Evolutionary conservation across 2,113 vertebrate genomes (phyloP).

Genomic region (Herpailurus yagouaroundi): DNA sequence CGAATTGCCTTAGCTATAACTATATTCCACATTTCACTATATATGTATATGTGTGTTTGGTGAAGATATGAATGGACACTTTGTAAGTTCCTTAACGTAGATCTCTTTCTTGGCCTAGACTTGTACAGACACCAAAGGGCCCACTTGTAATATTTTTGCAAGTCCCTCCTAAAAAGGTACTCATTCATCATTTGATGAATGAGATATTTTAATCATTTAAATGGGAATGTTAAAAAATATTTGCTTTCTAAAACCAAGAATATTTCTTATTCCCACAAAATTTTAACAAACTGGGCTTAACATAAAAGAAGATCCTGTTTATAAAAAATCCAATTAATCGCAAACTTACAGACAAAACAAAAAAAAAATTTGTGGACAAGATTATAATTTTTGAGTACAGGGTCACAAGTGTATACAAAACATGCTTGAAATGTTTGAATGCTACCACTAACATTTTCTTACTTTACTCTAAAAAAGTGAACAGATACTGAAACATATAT

Average conservation of each 20-base stretch:
- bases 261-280: slow-evolving; percentile 29
- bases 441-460: not conserved
- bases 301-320: not conserved
- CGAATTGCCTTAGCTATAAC: not conserved
- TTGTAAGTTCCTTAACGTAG: not conserved
- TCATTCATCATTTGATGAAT: not conserved
- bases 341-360: not conserved
- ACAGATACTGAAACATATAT: not conserved
- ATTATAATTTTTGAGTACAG: not conserved
- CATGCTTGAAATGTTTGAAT: not conserved
- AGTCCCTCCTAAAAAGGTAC: slow-evolving; percentile 1
- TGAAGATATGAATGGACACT: not conserved
- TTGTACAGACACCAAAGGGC: slow-evolving; percentile 19
- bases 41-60: not conserved
- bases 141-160: slow-evolving; percentile 21
- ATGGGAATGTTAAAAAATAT: not conserved
- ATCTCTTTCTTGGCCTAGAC: not conserved
- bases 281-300: not conserved
- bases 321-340: not conserved
- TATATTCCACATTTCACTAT: not conserved
- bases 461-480: not conserved
- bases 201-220: slow-evolving; percentile 24
- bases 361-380: not conserved
- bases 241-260: not conserved
- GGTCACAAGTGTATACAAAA: not conserved